Evolutionary conservation across 2,113 vertebrate species (phyloP).

Genomic region (Cyphomyrus discorhynchus): DNA sequence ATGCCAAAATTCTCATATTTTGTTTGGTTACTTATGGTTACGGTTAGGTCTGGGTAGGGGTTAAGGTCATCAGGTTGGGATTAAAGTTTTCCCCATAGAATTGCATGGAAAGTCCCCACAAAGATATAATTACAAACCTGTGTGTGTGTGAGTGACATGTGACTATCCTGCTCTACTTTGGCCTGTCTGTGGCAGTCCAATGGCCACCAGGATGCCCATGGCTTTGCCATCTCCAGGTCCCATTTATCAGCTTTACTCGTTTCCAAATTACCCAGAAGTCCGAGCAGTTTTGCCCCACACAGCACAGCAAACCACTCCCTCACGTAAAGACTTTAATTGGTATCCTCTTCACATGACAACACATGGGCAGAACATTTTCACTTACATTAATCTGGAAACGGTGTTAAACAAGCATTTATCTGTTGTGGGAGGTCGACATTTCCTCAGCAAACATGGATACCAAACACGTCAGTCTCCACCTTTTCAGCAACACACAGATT

Average conservation of each 20-base stretch:
- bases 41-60: no score
- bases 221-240: not conserved
- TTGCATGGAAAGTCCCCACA: no score
- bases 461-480: conserved; percentile 4
- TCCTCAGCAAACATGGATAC: conserved; percentile 1
- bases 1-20: no score
- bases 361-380: conserved; percentile 19
- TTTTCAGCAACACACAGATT: conserved; percentile 5
- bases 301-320: not conserved
- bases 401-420: not conserved
- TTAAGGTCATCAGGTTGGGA: no score
- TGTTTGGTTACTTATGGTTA: no score
- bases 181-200: not conserved
- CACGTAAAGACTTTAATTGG: conserved; percentile 21
- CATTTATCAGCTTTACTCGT: not conserved
- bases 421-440: not conserved
- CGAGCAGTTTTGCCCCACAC: not conserved
- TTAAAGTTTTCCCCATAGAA: no score
- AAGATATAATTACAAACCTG: not conserved
- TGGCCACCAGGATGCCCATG: not conserved
- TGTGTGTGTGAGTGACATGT: not conserved
- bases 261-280: not conserved
- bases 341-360: conserved; percentile 18
- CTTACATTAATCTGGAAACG: not conserved
- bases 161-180: not conserved